Evolutionary conservation across 2,797 vertebrate species (phyloP).

Genomic region (Sebastes variabilis): DNA sequence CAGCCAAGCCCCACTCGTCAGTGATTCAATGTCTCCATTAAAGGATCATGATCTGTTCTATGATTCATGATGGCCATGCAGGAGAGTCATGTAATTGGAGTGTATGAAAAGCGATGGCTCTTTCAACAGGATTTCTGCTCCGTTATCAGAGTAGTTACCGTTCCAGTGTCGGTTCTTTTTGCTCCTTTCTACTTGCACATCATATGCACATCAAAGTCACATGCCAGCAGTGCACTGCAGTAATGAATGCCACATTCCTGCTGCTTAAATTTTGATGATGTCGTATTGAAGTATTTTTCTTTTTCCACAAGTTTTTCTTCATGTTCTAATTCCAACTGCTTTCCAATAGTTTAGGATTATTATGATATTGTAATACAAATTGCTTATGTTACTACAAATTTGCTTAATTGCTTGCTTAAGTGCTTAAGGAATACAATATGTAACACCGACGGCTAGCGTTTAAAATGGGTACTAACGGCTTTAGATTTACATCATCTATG

Average conservation of each 20-base stretch:
- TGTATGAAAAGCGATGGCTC: constrained; percentile 68
- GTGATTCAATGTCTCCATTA: constrained; percentile 75
- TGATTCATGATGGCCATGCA: constrained; percentile 78
- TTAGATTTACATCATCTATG: background rate
- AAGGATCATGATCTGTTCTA: constrained; percentile 77
- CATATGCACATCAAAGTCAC: constrained; percentile 78
- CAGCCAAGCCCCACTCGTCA: constrained; percentile 59
- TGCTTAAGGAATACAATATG: background rate
- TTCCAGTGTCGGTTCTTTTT: constrained; percentile 62
- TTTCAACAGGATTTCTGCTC: constrained; percentile 66
- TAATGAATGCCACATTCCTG: constrained; percentile 76
- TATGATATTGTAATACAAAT: constrained; percentile 20
- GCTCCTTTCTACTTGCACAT: constrained; percentile 75
- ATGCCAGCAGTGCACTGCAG: constrained; percentile 61
- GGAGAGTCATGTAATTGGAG: constrained; percentile 80
- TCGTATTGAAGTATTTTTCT: constrained; percentile 50
- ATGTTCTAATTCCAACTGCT: constrained; percentile 44
- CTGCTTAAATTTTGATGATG: constrained; percentile 67
- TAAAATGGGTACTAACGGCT: background rate
- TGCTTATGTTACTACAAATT: constrained; percentile 2
- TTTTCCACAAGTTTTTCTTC: constrained; percentile 27
- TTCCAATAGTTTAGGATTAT: constrained; percentile 24
- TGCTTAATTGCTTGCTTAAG: background rate
- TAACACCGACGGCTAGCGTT: background rate
- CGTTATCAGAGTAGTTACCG: constrained; percentile 65